Conservation (phyloP, 2,113 vertebrate species). For the Protobothrops flavoviridis region DNA sequence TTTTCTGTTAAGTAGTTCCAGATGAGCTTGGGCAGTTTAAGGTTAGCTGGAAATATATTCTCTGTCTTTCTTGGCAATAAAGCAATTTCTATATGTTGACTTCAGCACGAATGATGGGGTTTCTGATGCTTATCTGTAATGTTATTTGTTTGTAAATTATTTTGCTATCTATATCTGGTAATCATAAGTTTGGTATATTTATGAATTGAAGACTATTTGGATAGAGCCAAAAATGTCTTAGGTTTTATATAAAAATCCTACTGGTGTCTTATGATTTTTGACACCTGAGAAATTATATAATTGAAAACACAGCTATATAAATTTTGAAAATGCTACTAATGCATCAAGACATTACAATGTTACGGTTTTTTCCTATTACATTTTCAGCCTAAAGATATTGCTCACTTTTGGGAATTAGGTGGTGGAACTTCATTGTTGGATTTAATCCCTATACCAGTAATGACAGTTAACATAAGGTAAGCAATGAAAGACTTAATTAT, state of each 20-base stretch:
- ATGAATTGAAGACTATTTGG: neutral
- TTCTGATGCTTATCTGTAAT: neutral
- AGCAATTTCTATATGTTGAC: neutral
- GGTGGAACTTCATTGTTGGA: slow-evolving; percentile 90
- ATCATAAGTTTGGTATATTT: neutral
- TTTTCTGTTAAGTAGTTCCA: neutral
- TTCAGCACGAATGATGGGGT: neutral
- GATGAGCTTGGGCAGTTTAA: too few relatives aligned
- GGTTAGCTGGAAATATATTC: neutral
- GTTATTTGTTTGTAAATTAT: neutral
- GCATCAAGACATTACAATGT: slow-evolving; percentile 23
- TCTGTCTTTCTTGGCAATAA: neutral
- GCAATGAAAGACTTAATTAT: slow-evolving; percentile 27
- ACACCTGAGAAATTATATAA: neutral
- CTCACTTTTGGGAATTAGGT: slow-evolving; percentile 95
- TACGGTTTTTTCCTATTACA: slow-evolving; percentile 19
- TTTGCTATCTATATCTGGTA: neutral
- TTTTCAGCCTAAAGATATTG: slow-evolving; percentile 89
- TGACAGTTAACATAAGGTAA: slow-evolving; percentile 77
- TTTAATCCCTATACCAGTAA: slow-evolving; percentile 86
- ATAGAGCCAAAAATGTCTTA: neutral
- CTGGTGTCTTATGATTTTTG: neutral
- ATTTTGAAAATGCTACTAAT: neutral
- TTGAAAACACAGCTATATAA: slow-evolving; percentile 3
- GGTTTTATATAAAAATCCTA: neutral